Evolutionary conservation across 2,888 invertebrate species (phyloP).

Genomic region (Dromius quadrimaculatus): DNA sequence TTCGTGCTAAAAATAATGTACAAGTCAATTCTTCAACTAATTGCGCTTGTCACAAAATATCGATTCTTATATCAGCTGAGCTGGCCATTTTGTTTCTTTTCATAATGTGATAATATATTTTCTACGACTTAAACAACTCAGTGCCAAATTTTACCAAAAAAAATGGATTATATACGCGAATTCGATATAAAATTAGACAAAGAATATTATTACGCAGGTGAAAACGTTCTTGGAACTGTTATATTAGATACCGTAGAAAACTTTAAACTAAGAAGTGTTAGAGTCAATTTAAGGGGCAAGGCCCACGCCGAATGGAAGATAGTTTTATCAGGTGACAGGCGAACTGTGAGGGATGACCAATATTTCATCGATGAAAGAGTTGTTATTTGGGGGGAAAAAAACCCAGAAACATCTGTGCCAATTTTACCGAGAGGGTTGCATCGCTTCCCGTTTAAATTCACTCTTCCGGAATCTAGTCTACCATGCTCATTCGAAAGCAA

Average conservation of each 20-base stretch:
- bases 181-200: slow-evolving; percentile 82
- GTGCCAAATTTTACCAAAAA: slow-evolving; percentile 40
- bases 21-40: too few relatives aligned
- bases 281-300: slow-evolving; percentile 79
- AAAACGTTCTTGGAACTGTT: slow-evolving; percentile 76
- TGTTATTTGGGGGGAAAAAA: slow-evolving; percentile 81
- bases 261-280: slow-evolving; percentile 78
- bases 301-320: slow-evolving; percentile 85
- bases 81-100: not conserved
- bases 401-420: slow-evolving; percentile 72
- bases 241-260: slow-evolving; percentile 79
- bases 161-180: slow-evolving; percentile 82
- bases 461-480: slow-evolving; percentile 78
- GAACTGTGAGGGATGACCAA: slow-evolving; percentile 82
- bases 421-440: slow-evolving; percentile 79
- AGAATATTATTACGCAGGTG: slow-evolving; percentile 82
- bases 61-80: too few relatives aligned
- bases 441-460: slow-evolving; percentile 76
- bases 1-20: too few relatives aligned
- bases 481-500: slow-evolving; percentile 84
- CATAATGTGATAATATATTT: slow-evolving; percentile 20
- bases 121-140: slow-evolving; percentile 15
- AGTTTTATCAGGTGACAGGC: slow-evolving; percentile 77
- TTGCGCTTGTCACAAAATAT: too few relatives aligned
- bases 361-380: slow-evolving; percentile 80